Percentiles rank a stretch among this genome's conserved stretches.
Evolutionary conservation across 1,140 invertebrate species (phyloP).

Genomic region (Parasteatoda tepidariorum): DNA sequence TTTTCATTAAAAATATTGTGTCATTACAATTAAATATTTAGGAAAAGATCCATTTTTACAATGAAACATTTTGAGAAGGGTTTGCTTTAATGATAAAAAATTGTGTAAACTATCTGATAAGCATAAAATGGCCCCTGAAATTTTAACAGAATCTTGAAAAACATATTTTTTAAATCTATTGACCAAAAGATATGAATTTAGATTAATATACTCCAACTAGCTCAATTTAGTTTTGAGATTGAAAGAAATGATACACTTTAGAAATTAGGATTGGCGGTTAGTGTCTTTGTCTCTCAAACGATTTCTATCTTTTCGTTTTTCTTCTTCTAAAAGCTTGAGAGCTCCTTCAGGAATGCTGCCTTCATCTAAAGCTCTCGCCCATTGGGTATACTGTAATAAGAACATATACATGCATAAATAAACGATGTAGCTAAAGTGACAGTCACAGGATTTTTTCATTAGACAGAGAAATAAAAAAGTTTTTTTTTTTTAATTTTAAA

Average conservation of each 20-base stretch:
- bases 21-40: too few species aligned
- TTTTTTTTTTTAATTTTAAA: too few species aligned
- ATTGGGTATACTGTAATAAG: slow-evolving; percentile 80
- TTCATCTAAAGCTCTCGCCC: slow-evolving; percentile 83
- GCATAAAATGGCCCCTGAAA: not conserved
- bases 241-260: not conserved
- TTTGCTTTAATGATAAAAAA: not conserved
- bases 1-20: too few species aligned
- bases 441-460: too few species aligned
- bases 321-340: slow-evolving; percentile 79
- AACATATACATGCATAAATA: too few species aligned
- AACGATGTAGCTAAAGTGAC: too few species aligned
- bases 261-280: not conserved
- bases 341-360: slow-evolving; percentile 81
- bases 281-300: not conserved
- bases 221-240: not conserved
- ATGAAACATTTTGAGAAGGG: too few species aligned
- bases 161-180: not conserved
- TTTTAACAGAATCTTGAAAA: not conserved
- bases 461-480: too few species aligned
- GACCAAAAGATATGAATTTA: not conserved
- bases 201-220: not conserved
- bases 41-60: too few species aligned
- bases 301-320: slow-evolving; percentile 60
- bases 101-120: not conserved